Evolutionary conservation across 2,888 invertebrate genomes (phyloP).

Genomic region (Beris chalybata): DNA sequence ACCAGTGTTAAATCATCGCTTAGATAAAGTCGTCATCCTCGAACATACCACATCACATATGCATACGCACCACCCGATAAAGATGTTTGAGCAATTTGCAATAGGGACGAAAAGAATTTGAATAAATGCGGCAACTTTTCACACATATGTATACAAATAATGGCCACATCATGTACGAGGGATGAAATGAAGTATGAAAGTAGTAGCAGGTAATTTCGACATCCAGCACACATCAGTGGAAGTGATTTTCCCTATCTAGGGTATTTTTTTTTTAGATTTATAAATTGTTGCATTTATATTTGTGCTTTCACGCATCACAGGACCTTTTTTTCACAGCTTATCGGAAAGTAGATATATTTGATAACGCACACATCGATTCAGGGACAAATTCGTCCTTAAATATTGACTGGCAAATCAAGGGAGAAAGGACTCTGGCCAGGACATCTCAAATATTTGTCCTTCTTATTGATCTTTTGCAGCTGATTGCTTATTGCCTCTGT

Average conservation of each 20-base stretch:
- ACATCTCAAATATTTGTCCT: conserved; percentile 36
- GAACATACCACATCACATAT: background rate
- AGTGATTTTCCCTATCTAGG: conserved; percentile 3
- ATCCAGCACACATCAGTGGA: conserved; percentile 8
- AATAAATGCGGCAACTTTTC: conserved; percentile 16
- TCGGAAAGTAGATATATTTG: conserved; percentile 14
- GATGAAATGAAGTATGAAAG: conserved; percentile 34
- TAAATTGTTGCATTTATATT: conserved; percentile 29
- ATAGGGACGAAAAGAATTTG: conserved; percentile 13
- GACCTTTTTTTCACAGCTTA: conserved; percentile 7
- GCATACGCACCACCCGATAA: conserved; percentile 20
- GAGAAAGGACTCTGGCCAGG: conserved; percentile 28
- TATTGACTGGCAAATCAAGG: conserved; percentile 12
- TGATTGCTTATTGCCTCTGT: conserved; percentile 35
- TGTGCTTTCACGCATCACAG: conserved; percentile 32
- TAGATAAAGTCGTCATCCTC: conserved; percentile 27
- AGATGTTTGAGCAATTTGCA: conserved; percentile 25
- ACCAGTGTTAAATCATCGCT: conserved; percentile 35
- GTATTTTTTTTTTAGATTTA: conserved; percentile 1
- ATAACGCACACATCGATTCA: background rate
- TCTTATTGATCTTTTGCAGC: conserved; percentile 38
- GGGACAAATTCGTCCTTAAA: conserved; percentile 2
- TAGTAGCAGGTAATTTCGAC: conserved; percentile 34
- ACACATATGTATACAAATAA: background rate
- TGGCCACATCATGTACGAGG: conserved; percentile 5